A percentile compares a stretch with the other conserved stretches of the same genome.
These are phyloP conservation scores for Allophyes oxyacanthae DNA, from an alignment of 2,888 invertebrate species.

Conservation along the genomic window DNA sequence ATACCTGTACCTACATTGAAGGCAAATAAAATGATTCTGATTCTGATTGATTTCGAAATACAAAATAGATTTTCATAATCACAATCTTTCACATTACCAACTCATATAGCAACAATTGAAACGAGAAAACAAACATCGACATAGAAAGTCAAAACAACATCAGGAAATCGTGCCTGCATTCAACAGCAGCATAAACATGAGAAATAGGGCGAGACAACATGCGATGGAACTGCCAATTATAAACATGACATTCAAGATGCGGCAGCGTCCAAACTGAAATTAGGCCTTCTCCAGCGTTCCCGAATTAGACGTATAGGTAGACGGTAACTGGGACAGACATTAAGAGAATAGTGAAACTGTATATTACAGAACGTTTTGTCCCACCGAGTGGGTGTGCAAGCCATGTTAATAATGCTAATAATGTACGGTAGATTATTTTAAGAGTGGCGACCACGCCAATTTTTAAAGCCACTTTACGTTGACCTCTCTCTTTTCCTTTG, in stretches of 20 bases:
- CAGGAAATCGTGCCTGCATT: slow-evolving; percentile 43
- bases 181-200: slow-evolving; percentile 46
- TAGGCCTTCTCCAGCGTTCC: slow-evolving; percentile 55
- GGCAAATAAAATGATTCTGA: no score
- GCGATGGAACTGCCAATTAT: slow-evolving; percentile 57
- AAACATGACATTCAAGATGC: slow-evolving; percentile 62
- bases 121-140: slow-evolving; percentile 22
- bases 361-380: slow-evolving; percentile 61
- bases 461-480: slow-evolving; percentile 52
- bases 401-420: slow-evolving; percentile 69
- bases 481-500: slow-evolving; percentile 50
- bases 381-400: slow-evolving; percentile 59
- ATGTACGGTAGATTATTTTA: slow-evolving; percentile 68
- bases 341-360: slow-evolving; percentile 62
- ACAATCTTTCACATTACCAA: slow-evolving; percentile 4
- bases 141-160: slow-evolving; percentile 38
- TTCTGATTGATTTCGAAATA: no score
- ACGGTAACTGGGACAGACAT: slow-evolving; percentile 62
- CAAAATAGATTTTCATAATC: slow-evolving; percentile 11
- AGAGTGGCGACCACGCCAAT: slow-evolving; percentile 65
- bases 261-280: slow-evolving; percentile 57
- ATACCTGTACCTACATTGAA: no score
- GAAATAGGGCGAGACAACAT: slow-evolving; percentile 56
- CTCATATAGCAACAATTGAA: slow-evolving; percentile 24
- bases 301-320: slow-evolving; percentile 62